Base-by-base conservation (phyloP, 2,888 invertebrate genomes). In the Eucera pruinosa region DNA sequence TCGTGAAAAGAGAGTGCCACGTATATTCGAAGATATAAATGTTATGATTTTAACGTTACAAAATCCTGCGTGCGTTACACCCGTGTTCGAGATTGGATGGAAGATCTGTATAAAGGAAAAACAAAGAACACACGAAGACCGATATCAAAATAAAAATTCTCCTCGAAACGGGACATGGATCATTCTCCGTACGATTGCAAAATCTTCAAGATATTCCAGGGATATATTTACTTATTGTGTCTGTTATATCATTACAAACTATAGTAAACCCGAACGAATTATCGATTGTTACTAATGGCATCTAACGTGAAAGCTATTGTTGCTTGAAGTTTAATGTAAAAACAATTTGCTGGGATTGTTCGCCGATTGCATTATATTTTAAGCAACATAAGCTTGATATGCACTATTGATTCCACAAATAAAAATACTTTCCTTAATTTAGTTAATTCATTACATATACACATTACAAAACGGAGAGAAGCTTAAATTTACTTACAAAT, bases 11-110 rank as follows among this genome's bases (percentile, higher is more conserved):
- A 39, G 52, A 72, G 61, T 47, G 64, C 67, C 61, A 72, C 57
- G 33, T 76, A 23, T 52, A 62, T 20, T n/a, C 18, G 11, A 57
- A n/a, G 47, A 66, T 52, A 43, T 52, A 48, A 67, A n/a, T 54
- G 25, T 47, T 69, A 66, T 67, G 67, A 61, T 77, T 82, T 71
- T 45, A 3, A 55, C 64, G 65, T 55, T 64, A 45, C 39, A 66
- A 50, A 57, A 66, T 69, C 33, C 55, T 55, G 55, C 48, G 65
- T 64, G 30, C 36, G 36, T 62, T 47, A 61, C 25, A 39, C 52
- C 25, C n/a, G n/a, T 39, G 43, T 36, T 55, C 15, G 20, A 55
- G 27, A 13, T 33, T n/a, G 25, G 48, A 61, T 23, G 18, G 23
- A 43, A 13, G 18, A 30, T 25, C 13, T 18, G 50, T 43, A 60